These are phyloP conservation scores for Drosophila nigrodunni DNA, from an alignment of 1,140 invertebrate species.

Conservation along the genomic window DNA sequence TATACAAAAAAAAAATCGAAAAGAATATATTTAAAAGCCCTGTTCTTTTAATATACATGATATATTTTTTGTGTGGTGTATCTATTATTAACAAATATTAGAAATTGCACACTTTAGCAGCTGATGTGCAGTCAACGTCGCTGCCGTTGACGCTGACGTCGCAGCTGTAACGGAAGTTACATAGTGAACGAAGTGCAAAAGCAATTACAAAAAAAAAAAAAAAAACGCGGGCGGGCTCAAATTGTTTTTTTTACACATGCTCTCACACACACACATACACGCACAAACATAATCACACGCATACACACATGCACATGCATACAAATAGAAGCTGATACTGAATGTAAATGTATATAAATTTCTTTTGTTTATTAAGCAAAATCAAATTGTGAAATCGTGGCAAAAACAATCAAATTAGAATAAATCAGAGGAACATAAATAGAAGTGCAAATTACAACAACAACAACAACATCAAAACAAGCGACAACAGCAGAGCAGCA, in stretches of 20 bases:
- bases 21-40: background rate
- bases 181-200: constrained; percentile 30
- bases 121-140: constrained; percentile 22
- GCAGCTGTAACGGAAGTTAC: constrained; percentile 43
- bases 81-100: constrained; percentile 48
- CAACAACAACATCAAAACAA: background rate
- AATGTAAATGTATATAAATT: constrained; percentile 38
- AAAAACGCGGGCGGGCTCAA: constrained; percentile 44
- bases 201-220: constrained; percentile 38
- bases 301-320: constrained; percentile 3
- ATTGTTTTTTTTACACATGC: constrained; percentile 30
- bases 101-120: constrained; percentile 15
- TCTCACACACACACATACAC: constrained; percentile 3
- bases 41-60: constrained; percentile 10
- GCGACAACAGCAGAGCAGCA: background rate
- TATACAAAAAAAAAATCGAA: constrained; percentile 2
- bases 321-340: constrained; percentile 22
- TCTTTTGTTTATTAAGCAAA: constrained; percentile 55
- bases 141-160: constrained; percentile 26
- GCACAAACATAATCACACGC: background rate
- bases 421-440: constrained; percentile 15
- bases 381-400: constrained; percentile 52
- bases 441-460: constrained; percentile 33
- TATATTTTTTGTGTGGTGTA: constrained; percentile 17
- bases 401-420: constrained; percentile 32